These are phyloP conservation scores for human DNA, from an alignment of 2,113 vertebrate genomes.

Conservation along the genomic window DNA sequence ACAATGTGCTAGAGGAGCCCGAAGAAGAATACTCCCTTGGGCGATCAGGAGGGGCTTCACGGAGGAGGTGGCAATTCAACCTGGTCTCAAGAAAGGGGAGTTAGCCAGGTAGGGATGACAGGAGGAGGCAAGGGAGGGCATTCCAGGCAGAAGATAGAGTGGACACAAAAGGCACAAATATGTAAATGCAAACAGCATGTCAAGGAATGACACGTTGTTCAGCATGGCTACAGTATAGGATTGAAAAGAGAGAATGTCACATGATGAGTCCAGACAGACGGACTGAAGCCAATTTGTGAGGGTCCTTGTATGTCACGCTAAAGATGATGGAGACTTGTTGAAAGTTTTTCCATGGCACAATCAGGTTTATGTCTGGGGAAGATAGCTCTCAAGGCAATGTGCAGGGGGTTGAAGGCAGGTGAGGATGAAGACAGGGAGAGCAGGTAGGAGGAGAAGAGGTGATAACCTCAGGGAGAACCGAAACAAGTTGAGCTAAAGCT, in stretches of 20 bases:
- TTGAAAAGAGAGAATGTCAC: neutral
- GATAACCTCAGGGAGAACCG: neutral
- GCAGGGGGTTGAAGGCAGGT: accelerated
- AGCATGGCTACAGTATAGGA: neutral
- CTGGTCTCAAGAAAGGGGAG: neutral
- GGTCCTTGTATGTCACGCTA: neutral
- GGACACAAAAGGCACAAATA: neutral
- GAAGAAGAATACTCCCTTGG: neutral
- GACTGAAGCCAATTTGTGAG: neutral
- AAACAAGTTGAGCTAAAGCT: neutral
- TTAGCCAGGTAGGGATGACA: too few relatives aligned
- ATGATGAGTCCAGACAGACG: neutral
- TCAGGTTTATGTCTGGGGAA: neutral
- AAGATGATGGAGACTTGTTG: neutral
- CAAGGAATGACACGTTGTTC: accelerated
- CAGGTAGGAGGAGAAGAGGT: neutral
- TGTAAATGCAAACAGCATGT: neutral
- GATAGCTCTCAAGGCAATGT: neutral
- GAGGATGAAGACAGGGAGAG: neutral
- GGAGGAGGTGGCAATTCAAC: neutral
- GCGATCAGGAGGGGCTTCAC: neutral
- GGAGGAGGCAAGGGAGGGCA: neutral
- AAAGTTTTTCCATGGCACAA: neutral
- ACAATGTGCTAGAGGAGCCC: neutral
- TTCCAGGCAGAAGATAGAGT: neutral